Evolutionary conservation across 2,888 invertebrate genomes (phyloP), one percentile per base, ranked within the genome.

Genomic region (Drosophila histrio): DNA sequence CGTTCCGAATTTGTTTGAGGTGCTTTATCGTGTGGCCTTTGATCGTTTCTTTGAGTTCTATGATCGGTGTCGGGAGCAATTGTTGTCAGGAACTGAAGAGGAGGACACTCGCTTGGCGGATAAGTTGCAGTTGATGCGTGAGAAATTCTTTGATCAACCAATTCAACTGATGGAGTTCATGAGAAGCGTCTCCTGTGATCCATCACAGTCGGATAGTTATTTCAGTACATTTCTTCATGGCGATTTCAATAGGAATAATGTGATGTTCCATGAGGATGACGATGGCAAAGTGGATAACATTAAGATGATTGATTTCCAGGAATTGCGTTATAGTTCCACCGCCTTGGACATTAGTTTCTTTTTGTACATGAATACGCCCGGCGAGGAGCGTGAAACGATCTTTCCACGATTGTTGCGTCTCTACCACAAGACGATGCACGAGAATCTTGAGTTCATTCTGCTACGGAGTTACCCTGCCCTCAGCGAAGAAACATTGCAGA

Each of bases 241-340:
- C 11, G 92, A 92, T 50, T 92, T 87, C 59, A 91, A 91, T 79
- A 87, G 92, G 2, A 92, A 92, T 73, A 92, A 92, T 77, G 91
- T 92, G 2, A 70, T 92, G 30, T 92, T 91, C 58, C 87, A 85
- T 22, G 89, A 90, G 66, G 79, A 79, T 1, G 47, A 0, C 4
- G 26, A 15, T 9, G 77, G 64, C 17, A 36, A 44, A 6, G 89
- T 90, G 54, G 82, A 80, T 26, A 75, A 78, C 70, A 74, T 89
- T 1, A 89, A 88, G 73, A 81, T 91, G 87, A 90, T 92, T 60
- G 92, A 92, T 72, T 92, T 91, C 74, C 91, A 91, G 82, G 91
- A 91, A 78, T 19, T 91, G 15, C 90, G 92, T 13, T 91, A 79
- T 62, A 89, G 90, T 36, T 86, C 88, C 24, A 88, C 87, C 2